Base-by-base conservation (phyloP, 2,113 vertebrate genomes). In the Potamarius usumacintae region DNA sequence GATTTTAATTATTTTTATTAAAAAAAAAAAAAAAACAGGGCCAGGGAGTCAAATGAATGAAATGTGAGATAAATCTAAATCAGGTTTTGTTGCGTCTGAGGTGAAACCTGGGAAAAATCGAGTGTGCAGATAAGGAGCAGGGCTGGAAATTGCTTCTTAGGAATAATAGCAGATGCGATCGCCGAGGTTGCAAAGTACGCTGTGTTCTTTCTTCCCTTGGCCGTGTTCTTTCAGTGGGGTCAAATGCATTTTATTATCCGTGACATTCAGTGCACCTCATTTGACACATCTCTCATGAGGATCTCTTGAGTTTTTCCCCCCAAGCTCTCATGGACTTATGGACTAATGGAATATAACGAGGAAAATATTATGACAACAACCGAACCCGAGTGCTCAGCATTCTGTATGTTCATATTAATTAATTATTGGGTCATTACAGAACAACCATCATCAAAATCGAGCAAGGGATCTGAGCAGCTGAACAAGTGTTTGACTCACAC, bases 1-100 rank as follows among this genome's bases (percentile, higher is more conserved):
- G 83, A 89, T 90, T 90, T 90, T 91, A 88, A 90, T 91, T 91
- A 83, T 69, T 79, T 69, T 82, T 87, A 42, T 87, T 18, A 2
- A 17, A 48, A 5, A 27, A 27, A 55, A 17, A 80, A 20, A 55
- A 17, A 80, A 20, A 85, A 83, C 57, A 82, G 62, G 86, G 82
- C 52, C 82, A 84, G 57, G 65, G 27, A 81, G 78, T 89, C 90
- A 85, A 89, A 89, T 87, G 84, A 84, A 91, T 86, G 83, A 87
- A 88, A 78, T 5, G 80, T 18, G 82, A 86, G 65, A 87, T 79
- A 86, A 90, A 77, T 48, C 57, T 22, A 80, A 30, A 65, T 76
- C 27, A 57, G 69, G 74, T 89, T 42, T 89, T 84, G 65, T 48
- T 83, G 82, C 77, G 52, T 91, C 63, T 60, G 27, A 84, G 74